A percentile compares a stretch with the other conserved stretches of the same genome.
Conservation (phyloP, 2,113 vertebrate species). For the Cinclus cinclus region DNA sequence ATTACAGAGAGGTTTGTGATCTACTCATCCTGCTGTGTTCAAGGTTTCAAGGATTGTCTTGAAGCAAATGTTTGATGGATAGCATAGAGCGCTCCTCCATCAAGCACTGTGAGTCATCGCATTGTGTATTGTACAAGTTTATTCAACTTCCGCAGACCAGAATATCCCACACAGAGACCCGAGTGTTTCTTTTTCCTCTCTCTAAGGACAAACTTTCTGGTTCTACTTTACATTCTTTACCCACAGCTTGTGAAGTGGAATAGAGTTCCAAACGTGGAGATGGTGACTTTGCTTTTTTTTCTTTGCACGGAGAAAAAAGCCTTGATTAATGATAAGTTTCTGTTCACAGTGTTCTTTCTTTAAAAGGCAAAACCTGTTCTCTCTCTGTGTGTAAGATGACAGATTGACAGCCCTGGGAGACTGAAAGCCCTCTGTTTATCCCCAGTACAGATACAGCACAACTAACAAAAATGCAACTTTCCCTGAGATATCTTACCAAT, state of each 20-base stretch:
- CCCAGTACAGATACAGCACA: not conserved
- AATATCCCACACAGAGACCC: conserved; percentile 56
- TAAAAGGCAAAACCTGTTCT: conserved; percentile 60
- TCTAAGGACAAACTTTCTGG: conserved; percentile 49
- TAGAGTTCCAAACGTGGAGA: conserved; percentile 42
- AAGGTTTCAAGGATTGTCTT: conserved; percentile 59
- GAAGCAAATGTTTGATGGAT: conserved; percentile 63
- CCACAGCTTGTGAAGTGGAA: conserved; percentile 41
- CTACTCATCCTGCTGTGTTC: conserved; percentile 67
- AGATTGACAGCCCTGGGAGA: conserved; percentile 59
- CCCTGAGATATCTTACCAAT: not conserved
- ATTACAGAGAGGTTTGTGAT: conserved; percentile 48
- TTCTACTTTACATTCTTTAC: conserved; percentile 52
- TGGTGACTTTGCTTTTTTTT: not conserved
- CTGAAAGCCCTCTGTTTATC: conserved; percentile 55
- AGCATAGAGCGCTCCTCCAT: conserved; percentile 36
- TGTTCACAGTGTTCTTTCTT: conserved; percentile 57
- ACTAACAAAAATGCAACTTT: conserved; percentile 8
- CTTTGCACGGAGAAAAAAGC: not conserved
- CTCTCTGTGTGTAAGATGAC: not conserved
- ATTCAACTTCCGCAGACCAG: conserved; percentile 61
- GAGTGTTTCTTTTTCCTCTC: conserved; percentile 44
- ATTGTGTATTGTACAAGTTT: conserved; percentile 57
- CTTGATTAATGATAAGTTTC: conserved; percentile 60
- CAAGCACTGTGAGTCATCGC: conserved; percentile 62